Evolutionary conservation across 2,113 vertebrate species (phyloP).

Genomic region (Hippopotamus amphibius): DNA sequence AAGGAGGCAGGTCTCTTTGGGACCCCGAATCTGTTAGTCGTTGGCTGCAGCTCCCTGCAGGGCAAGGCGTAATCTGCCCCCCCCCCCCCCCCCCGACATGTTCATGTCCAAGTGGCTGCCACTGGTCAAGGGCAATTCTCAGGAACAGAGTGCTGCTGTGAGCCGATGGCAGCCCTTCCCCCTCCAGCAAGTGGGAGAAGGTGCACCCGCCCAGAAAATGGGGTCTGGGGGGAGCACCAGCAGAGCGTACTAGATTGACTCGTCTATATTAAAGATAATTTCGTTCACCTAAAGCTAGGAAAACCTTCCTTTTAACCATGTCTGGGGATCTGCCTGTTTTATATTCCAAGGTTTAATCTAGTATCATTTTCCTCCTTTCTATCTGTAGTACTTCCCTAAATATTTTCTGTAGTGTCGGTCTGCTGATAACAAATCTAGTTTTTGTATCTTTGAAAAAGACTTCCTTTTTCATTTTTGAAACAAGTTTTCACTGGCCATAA

Average conservation of each 20-base stretch:
- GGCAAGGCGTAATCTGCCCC: neutral
- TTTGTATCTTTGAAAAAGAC: neutral
- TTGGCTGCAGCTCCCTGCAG: neutral
- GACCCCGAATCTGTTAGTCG: neutral
- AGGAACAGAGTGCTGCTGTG: neutral
- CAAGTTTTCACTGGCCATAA: neutral
- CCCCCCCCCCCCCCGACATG: neutral
- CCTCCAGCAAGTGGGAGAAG: neutral
- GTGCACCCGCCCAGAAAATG: neutral
- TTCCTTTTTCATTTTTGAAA: neutral
- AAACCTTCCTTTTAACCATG: neutral
- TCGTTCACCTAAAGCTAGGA: neutral
- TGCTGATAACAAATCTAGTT: neutral
- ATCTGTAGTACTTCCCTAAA: neutral
- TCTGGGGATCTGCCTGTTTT: neutral
- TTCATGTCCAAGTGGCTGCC: neutral
- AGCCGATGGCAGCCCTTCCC: neutral
- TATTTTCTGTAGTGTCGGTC: neutral
- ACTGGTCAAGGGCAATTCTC: neutral
- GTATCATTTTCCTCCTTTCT: neutral
- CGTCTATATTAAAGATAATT: neutral
- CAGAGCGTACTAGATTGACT: neutral
- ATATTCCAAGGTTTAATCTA: neutral
- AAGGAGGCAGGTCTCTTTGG: neutral
- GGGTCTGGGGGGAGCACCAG: neutral